Evolutionary conservation across 2,797 vertebrate species (phyloP), one percentile per base, ranked within the genome.

Genomic region (Pempheris klunzingeri): DNA sequence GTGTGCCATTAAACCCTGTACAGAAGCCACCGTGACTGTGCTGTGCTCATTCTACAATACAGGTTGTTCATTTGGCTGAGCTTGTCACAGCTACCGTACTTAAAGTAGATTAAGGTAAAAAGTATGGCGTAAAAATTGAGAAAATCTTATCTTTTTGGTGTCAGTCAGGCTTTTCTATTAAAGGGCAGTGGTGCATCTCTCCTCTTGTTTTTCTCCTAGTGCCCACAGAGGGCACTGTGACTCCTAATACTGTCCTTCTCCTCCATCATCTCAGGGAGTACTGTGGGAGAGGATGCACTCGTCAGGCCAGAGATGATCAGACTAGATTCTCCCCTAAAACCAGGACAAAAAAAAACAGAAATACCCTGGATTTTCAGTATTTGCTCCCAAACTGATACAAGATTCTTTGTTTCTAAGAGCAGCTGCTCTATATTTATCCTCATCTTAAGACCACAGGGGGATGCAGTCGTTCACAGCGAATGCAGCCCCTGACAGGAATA

Each of bases 1-100:
- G 49, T 90, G 87, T 93, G 91, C 90, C 90, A 93, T 91, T 93
- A 93, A 94, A 94, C 50, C 68, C 59, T 90, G 88, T 88, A 88
- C 82, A 91, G 82, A 86, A 55, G 63, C 54, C 34, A 36, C 63
- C 52, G 39, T 43, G 61, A 46, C 58, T 55, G 20, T 11, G 13
- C 36, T 62, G 57, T 85, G 39, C 80, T 69, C 22, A 53, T 85
- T 79, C 68, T 5, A 58, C 5, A 14, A n/a, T 10, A 17, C 47
- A 38, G 11, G 20, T 4, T 34, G 10, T 28, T 54, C 20, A n/a
- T 47, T 9, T 30, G 30, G 5, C 46, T 50, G 50, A 59, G 54
- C 18, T 80, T 43, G 38, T 71, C 28, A 30, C 18, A 61, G n/a
- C 67, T 66, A 28, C 34, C n/a, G 12, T 5, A 14, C 24, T 49